Conservation (phyloP, 1,140 invertebrate genomes). For the Camponotus pennsylvanicus region DNA sequence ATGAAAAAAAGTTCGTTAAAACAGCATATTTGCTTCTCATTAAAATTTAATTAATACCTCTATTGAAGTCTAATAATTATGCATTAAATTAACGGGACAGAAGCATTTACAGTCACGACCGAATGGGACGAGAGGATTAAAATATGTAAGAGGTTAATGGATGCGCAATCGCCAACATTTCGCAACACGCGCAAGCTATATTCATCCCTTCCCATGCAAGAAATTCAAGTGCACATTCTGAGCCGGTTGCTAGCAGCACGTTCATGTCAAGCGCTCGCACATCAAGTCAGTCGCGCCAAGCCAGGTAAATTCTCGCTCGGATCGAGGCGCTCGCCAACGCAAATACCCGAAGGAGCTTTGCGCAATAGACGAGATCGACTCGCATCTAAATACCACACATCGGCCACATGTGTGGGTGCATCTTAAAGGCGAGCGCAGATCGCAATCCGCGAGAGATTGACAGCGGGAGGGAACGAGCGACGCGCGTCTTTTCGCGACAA, state of each 20-base stretch:
- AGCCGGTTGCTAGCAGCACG: slow-evolving; percentile 15
- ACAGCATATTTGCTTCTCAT: not conserved
- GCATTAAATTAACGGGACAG: slow-evolving; percentile 31
- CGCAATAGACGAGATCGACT: slow-evolving; percentile 73
- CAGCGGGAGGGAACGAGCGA: not conserved
- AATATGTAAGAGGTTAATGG: slow-evolving; percentile 47
- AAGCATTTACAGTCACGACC: not conserved
- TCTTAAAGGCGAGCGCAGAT: slow-evolving; percentile 54
- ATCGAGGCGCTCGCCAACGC: slow-evolving; percentile 80
- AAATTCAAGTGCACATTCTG: slow-evolving; percentile 49
- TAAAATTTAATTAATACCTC: slow-evolving; percentile 6
- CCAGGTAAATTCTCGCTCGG: not conserved
- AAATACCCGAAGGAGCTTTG: slow-evolving; percentile 78
- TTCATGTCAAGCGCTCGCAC: slow-evolving; percentile 8
- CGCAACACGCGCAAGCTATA: slow-evolving; percentile 10
- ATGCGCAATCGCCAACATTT: slow-evolving; percentile 49
- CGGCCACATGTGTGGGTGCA: slow-evolving; percentile 58
- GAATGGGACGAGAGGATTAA: not conserved
- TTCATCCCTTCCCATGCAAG: not conserved
- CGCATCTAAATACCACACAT: slow-evolving; percentile 69
- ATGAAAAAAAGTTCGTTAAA: not conserved
- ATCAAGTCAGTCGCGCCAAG: too few species aligned
- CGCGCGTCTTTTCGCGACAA: not conserved
- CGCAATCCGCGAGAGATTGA: slow-evolving; percentile 23
- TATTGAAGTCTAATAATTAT: slow-evolving; percentile 5